Base-by-base conservation (phyloP, 2,113 vertebrate species). In the Cynoglossus semilaevis region DNA sequence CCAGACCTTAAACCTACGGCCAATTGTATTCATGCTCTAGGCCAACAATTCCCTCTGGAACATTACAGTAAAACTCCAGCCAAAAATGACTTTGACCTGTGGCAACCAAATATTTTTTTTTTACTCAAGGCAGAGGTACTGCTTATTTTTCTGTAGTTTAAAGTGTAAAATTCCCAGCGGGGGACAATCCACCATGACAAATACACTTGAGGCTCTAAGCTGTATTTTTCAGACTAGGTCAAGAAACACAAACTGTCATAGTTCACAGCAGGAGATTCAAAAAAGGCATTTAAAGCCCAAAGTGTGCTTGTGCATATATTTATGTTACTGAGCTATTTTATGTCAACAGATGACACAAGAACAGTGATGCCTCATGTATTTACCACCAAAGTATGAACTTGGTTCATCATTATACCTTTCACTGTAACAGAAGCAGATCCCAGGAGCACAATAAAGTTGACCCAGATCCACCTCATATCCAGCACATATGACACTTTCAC, bases 21-120 rank as follows among this genome's bases (percentile, higher is more conserved):
- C 79, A 82, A 85, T 76, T 83, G 72, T 60, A 68, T 72, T 83
- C 74, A 61, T 73, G 74, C 79, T 58, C 37, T 11, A 34, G 44
- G 78, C 78, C 75, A 70, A 72, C 50, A 52, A 57, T 67, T 51
- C 61, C 61, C 78, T 58, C 42, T 44, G 42, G 74, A 55, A 53
- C 38, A 60, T 65, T 79, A 48, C 38, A 61, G 63, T 79, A 48
- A 14, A 70, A 85, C 79, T 29, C 80, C 48, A 72, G 78, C 58
- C 49, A 51, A 60, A 66, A 35, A 48, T 57, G 49, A 36, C 49
- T 62, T 81, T 70, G 67, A 84, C 65, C 63, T 72, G 50, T 66
- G 40, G 40, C 37, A 59, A 22, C 36, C 18, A 68, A 51, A 64
- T 60, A 58, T 53, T 74, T 49, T 5, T 53, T 80, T 77, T 40